phyloP scores from a whole-genome alignment of 2,113 vertebrate species.

The Vidua macroura region DNA sequence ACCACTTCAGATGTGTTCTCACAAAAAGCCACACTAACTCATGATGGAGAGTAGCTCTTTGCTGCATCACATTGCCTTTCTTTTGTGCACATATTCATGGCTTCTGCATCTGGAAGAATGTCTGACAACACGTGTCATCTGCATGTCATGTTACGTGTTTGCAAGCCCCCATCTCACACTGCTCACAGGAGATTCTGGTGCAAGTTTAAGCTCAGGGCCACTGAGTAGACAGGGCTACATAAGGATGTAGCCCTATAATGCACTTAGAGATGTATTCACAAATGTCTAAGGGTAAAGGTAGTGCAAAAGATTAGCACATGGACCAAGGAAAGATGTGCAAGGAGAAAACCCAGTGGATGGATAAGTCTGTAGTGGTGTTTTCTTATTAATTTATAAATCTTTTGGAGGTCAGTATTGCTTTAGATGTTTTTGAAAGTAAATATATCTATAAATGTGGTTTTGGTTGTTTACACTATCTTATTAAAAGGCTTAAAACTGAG shows the following conservation, averaged over 20 bases:
- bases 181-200: background rate
- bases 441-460: background rate
- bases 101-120: background rate
- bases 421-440: background rate
- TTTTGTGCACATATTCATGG: background rate
- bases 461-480: background rate
- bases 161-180: background rate
- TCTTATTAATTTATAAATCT: background rate
- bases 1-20: background rate
- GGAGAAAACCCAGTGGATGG: background rate
- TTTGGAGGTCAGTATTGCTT: background rate
- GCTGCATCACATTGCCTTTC: background rate
- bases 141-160: accelerated
- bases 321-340: background rate
- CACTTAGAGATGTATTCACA: background rate
- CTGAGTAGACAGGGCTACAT: background rate
- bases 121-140: background rate
- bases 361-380: background rate
- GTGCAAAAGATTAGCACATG: background rate
- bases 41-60: background rate
- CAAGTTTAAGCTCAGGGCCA: background rate
- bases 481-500: background rate
- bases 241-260: accelerated
- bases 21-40: background rate
- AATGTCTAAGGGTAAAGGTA: background rate